Percentiles rank a stretch among this genome's conserved stretches.
Evolutionary conservation across 2,797 vertebrate species (phyloP).

Genomic region (Channallabes apus): DNA sequence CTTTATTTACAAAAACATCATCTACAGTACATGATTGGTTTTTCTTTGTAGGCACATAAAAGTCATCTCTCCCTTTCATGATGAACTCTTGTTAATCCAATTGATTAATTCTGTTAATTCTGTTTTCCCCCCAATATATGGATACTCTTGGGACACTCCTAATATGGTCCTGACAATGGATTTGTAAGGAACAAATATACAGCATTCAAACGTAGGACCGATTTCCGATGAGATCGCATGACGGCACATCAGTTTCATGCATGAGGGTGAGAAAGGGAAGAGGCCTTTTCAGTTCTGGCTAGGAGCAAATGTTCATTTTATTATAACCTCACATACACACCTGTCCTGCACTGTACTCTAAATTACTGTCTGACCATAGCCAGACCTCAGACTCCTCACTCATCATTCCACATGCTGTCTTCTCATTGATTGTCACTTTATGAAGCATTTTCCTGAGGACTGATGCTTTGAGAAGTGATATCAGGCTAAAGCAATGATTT

Average conservation of each 20-base stretch:
- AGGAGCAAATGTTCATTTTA: slow-evolving; percentile 16
- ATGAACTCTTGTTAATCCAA: no score
- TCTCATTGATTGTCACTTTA: not conserved
- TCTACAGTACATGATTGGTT: no score
- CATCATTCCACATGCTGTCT: slow-evolving; percentile 10
- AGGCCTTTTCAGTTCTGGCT: slow-evolving; percentile 4
- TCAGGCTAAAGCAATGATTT: slow-evolving; percentile 21
- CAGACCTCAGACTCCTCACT: not conserved
- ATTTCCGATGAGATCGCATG: slow-evolving; percentile 39
- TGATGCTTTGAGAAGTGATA: slow-evolving; percentile 29
- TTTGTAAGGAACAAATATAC: slow-evolving; percentile 27
- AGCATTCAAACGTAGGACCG: slow-evolving; percentile 42
- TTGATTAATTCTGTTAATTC: no score
- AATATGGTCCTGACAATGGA: slow-evolving; percentile 11
- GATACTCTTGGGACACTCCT: no score
- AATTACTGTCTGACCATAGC: not conserved
- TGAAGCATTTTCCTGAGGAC: slow-evolving; percentile 11
- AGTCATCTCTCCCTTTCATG: no score
- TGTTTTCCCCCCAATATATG: no score
- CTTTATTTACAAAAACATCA: no score
- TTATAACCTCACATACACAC: slow-evolving; percentile 1
- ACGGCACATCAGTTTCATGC: slow-evolving; percentile 46
- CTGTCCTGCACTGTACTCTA: not conserved
- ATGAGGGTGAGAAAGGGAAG: slow-evolving; percentile 19
- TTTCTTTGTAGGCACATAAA: no score